phyloP scores from a whole-genome alignment of 2,113 vertebrate genomes.

The Micronycteris hirsuta region DNA sequence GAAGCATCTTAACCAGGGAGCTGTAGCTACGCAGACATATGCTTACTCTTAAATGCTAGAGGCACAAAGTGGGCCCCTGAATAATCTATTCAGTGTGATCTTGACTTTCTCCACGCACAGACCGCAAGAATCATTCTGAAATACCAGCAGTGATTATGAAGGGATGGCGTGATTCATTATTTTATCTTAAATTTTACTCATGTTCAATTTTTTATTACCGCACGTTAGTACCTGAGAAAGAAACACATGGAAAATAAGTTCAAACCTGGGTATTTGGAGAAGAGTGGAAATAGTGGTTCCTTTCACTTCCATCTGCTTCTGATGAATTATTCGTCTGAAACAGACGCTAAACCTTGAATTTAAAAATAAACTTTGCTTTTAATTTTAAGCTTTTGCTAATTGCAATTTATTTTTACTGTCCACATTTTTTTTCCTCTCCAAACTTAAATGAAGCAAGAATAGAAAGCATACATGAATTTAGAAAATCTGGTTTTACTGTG shows the following conservation, averaged over 20 bases:
- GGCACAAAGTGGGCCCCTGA: background rate
- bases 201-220: background rate
- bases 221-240: background rate
- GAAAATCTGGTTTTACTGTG: slow-evolving; percentile 1
- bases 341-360: background rate
- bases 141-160: background rate
- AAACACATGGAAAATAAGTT: background rate
- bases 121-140: background rate
- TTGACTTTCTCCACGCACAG: background rate
- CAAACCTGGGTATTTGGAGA: background rate
- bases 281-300: background rate
- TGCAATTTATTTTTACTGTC: background rate
- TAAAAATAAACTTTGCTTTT: slow-evolving; percentile 25
- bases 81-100: background rate
- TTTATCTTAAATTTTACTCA: background rate
- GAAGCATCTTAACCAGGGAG: background rate
- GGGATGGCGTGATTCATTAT: background rate
- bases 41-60: background rate
- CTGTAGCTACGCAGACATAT: background rate
- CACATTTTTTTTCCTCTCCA: background rate
- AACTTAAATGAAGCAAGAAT: slow-evolving; percentile 4
- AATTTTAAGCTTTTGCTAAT: background rate
- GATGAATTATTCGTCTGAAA: background rate
- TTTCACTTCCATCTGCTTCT: background rate
- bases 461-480: background rate